Base-by-base conservation (phyloP, 2,797 vertebrate genomes). In the Sardinella longiceps region DNA sequence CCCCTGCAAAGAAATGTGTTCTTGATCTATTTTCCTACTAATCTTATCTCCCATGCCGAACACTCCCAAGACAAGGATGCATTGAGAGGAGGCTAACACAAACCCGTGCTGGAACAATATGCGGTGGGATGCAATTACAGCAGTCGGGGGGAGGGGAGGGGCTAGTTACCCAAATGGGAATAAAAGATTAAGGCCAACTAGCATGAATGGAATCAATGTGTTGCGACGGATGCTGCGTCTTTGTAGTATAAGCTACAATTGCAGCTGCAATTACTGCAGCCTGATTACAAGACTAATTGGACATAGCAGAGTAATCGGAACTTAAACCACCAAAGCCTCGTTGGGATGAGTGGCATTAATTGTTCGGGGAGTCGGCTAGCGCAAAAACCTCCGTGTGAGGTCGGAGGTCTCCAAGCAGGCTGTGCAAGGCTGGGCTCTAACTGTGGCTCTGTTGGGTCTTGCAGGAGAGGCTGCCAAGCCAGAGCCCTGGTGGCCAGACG, bases 271-370 rank as follows among this genome's bases (percentile, higher is more conserved):
- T 93, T 91, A 92, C 89, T 66, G 43, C 81, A 53, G 85, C 80
- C 37, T 93, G 92, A 94, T 94, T 94, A 93, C 90, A 88, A 82
- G 88, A 88, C 92, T 93, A 94, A 95, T 94, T 93, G 92, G 90
- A 94, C 91, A 90, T 89, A 93, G 91, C 92, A 90, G 89, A 91
- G 85, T 91, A 92, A 93, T 92, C 91, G 91, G 88, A 87, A 92
- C 89, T 86, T 88, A 87, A 92, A 91, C 90, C 90, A 56, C 86
- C 80, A 87, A 85, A 88, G 90, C 86, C 58, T 37, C 84, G 37
- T 89, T 70, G 84, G 89, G 88, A 90, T 87, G 88, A 92, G 85
- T 87, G 91, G 91, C 92, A 90, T 90, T 87, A 86, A 87, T 87
- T 87, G 86, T 87, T 88, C 88, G 33, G 81, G 86, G 82, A 82